Conservation (phyloP, 2,797 vertebrate genomes). For the Enteromius argenteus region DNA sequence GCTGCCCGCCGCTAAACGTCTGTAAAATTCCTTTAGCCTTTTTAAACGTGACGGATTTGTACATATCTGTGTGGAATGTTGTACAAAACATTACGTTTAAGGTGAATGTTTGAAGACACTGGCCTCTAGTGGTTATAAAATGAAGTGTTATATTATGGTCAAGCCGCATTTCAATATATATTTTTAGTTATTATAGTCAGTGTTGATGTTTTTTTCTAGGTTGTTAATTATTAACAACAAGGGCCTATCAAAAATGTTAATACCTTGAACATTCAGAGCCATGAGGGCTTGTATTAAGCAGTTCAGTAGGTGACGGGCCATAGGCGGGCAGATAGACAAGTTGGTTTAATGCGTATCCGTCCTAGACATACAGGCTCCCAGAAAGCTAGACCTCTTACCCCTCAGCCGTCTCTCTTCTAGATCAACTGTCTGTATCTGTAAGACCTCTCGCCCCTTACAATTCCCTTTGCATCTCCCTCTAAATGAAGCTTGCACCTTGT, state of each 20-base stretch:
- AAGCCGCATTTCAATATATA: not conserved
- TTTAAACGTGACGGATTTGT: not conserved
- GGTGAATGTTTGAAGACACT: constrained; percentile 26
- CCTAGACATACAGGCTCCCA: constrained; percentile 18
- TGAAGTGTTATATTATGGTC: not conserved
- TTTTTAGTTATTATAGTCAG: not conserved
- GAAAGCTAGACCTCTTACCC: constrained; percentile 23
- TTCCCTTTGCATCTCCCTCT: not conserved
- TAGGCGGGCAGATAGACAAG: not conserved
- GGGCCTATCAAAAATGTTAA: not conserved
- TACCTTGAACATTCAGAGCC: not conserved
- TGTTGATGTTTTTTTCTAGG: not conserved
- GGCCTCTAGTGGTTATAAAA: constrained; percentile 54
- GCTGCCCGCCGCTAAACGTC: not conserved
- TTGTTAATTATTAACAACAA: constrained; percentile 7
- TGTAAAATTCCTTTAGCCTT: not conserved
- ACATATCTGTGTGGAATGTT: not conserved
- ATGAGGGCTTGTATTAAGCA: not conserved
- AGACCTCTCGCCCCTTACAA: constrained; percentile 16
- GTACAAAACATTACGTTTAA: not conserved
- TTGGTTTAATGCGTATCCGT: constrained; percentile 15
- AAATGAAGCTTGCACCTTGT: not conserved
- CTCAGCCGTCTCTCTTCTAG: constrained; percentile 41
- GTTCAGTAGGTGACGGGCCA: not conserved
- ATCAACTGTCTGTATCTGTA: constrained; percentile 40